These are phyloP conservation scores for Hoplias malabaricus DNA, from an alignment of 2,113 vertebrate species.

Conservation along the genomic window DNA sequence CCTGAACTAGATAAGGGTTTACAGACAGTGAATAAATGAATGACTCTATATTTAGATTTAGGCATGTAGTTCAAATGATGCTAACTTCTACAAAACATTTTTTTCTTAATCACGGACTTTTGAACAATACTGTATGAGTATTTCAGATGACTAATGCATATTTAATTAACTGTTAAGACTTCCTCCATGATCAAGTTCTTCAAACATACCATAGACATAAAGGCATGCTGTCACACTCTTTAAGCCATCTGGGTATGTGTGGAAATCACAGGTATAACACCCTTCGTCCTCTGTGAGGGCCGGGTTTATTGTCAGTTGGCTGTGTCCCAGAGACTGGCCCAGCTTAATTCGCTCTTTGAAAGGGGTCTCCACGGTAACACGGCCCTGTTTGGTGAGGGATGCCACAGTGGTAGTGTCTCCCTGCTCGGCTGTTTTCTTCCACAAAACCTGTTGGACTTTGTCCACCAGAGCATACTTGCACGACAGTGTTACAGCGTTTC, in stretches of 20 bases:
- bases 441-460: conserved; percentile 70
- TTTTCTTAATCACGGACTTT: no score
- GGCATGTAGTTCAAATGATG: no score
- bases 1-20: no score
- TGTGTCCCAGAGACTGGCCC: conserved; percentile 59
- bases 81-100: no score
- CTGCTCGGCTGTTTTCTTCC: conserved; percentile 70
- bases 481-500: conserved; percentile 56
- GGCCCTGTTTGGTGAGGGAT: conserved; percentile 39
- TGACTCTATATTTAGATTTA: no score
- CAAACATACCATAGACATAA: conserved; percentile 68
- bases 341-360: conserved; percentile 56
- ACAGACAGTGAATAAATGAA: no score
- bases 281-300: conserved; percentile 70
- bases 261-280: conserved; percentile 78
- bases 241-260: conserved; percentile 69
- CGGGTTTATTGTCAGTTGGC: conserved; percentile 57
- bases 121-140: no score
- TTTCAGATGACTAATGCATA: no score
- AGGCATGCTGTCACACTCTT: conserved; percentile 63
- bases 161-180: no score
- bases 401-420: conserved; percentile 64
- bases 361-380: conserved; percentile 6
- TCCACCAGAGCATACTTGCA: conserved; percentile 65
- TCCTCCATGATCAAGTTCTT: neutral